A percentile compares a stretch with the other conserved stretches of the same genome.
phyloP scores from a whole-genome alignment of 2,113 vertebrate species.

The Opisthocomus hoazin region DNA sequence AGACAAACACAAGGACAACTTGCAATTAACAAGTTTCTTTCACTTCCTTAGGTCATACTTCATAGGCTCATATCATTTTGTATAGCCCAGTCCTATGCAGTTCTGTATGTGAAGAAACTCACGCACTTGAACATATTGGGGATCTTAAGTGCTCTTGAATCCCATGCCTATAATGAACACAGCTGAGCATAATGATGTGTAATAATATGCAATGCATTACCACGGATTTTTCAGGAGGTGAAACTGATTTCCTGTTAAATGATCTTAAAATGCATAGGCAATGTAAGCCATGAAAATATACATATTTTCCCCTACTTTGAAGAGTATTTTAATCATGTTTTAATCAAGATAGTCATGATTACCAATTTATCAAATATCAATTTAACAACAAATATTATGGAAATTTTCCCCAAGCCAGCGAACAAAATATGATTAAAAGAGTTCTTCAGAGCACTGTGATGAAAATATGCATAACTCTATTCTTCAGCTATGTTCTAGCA shows the following conservation, averaged over 20 bases:
- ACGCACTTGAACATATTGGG: background rate
- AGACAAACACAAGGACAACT: background rate
- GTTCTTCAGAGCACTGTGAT: conserved; percentile 36
- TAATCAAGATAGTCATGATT: conserved; percentile 46
- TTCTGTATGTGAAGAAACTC: background rate
- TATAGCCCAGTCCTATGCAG: background rate
- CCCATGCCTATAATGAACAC: background rate
- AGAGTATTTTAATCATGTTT: conserved; percentile 52
- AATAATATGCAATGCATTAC: background rate
- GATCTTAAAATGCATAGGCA: conserved; percentile 21
- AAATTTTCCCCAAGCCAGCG: background rate
- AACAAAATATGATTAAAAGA: conserved; percentile 66
- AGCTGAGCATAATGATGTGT: background rate
- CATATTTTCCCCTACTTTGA: conserved; percentile 10
- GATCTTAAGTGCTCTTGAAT: background rate
- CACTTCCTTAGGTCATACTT: background rate
- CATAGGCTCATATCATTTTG: background rate
- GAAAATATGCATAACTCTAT: conserved; percentile 41
- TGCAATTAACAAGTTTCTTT: background rate
- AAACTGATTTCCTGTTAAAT: background rate
- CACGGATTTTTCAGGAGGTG: background rate
- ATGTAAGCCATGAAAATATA: background rate
- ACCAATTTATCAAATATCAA: conserved; percentile 62
- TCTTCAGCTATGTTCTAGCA: conserved; percentile 15
- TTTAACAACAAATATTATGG: conserved; percentile 66